Base-by-base conservation (phyloP, 2,113 vertebrate genomes). In the Aplodontia rufa region DNA sequence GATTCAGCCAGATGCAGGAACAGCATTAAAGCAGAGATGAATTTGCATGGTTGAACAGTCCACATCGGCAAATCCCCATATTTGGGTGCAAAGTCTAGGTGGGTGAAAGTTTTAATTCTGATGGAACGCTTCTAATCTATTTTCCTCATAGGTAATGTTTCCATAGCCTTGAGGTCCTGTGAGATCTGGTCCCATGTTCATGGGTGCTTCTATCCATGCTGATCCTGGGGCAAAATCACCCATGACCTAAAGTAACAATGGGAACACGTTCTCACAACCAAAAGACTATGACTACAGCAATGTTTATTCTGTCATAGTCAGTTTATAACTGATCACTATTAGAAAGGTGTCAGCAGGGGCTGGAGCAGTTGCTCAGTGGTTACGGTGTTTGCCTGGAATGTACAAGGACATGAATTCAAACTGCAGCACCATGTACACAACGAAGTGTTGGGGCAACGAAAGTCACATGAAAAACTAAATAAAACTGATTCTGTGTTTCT, bases 41-140 rank as follows among this genome's bases (percentile, higher is more conserved):
- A 45, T 4, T 12, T 64, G 42, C 0, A 3, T 12, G 11, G 51
- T 35, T 60, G 28, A 58, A 64, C 0, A 24, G 32, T 30, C 0
- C 17, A 30, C 47, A 60, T 20, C 1, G 74, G 47, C 6, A 62
- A 71, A 49, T 35, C 35, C 17, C 72, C 49, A 10, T 10, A 93
- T 32, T 71, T 80, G 47, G 20, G 32, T 91, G 28, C 7, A 37
- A 47, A 47, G n/a, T 55, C 13, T 28, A 10, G 11, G 16, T 40
- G 9, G 30, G 26, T 79, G n/a, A 87, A 51, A 42, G 26, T 68
- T 7, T 10, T 80, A 74, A 80, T 42, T 16, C 24, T 60, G 7
- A n/a, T 45, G 60, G 40, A 91, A 26, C 32, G 22, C 10, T 68
- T 62, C 1, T 49, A 14, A 35, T 51, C 53, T 60, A 0, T 51